Percentiles rank a stretch among this genome's conserved stretches.
These are phyloP conservation scores for Eupsilia transversa DNA, from an alignment of 2,888 invertebrate species.

Conservation along the genomic window DNA sequence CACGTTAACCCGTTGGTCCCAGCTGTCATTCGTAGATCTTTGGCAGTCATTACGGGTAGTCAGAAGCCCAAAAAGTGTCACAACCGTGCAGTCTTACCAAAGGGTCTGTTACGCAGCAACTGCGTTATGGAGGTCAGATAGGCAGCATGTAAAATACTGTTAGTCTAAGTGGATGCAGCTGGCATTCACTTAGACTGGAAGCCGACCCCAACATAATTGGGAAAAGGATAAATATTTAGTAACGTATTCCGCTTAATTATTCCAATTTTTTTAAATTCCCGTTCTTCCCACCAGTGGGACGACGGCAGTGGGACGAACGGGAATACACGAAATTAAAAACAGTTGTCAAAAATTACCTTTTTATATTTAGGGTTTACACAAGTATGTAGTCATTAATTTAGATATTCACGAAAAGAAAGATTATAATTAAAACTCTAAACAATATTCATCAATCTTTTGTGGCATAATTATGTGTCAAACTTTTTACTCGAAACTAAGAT, in stretches of 20 bases:
- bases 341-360: too few relatives aligned
- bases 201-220: not conserved
- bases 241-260: too few relatives aligned
- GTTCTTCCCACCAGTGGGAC: too few relatives aligned
- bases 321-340: too few relatives aligned
- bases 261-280: too few relatives aligned
- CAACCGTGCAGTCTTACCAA: not conserved
- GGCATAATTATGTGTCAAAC: slow-evolving; percentile 17
- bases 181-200: not conserved
- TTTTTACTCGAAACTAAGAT: slow-evolving; percentile 8
- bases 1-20: not conserved
- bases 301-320: too few relatives aligned
- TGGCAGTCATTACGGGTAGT: not conserved
- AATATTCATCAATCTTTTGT: slow-evolving; percentile 14
- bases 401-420: not conserved
- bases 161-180: too few relatives aligned
- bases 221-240: too few relatives aligned
- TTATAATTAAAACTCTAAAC: not conserved
- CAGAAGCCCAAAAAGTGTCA: not conserved
- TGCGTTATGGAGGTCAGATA: not conserved
- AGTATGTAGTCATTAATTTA: not conserved
- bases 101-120: not conserved
- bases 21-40: not conserved
- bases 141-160: not conserved
- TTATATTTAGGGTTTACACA: not conserved